Evolutionary conservation across 2,113 vertebrate species (phyloP), one percentile per base, ranked within the genome.

Genomic region (Brachyhypopomus occidentalis): DNA sequence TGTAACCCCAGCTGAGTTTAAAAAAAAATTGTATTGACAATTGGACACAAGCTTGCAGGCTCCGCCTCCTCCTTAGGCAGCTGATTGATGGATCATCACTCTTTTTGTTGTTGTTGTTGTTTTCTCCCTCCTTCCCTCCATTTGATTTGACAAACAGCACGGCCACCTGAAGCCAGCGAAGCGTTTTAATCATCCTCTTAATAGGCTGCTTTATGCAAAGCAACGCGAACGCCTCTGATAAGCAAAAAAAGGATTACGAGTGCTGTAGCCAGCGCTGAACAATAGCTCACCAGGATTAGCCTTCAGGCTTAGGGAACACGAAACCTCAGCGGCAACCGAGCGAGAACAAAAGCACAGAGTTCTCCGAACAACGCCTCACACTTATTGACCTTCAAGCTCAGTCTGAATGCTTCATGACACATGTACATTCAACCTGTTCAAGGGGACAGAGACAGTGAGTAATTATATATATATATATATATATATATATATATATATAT

Each of bases 101-200:
- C 62, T 83, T 78, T 41, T 76, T 74, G 59, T n/a, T 27, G 17
- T 5, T 19, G n/a, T 59, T 85, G 82, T 86, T 85, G 79, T 78
- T 82, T 34, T 38, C 58, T 22, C 64, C 38, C 71, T 79, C 82
- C 86, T 84, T 86, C 84, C 83, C 85, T 89, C 88, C 84, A 83
- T 91, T 92, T 92, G 90, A 92, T 91, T 92, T 94, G 92, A 94
- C 91, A 94, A 94, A 94, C 90, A 91, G 89, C 90, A 84, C 88
- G 87, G 90, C 85, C 90, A 92, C 91, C 92, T 89, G 86, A 92
- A 92, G 90, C 88, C n/a, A 85, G 89, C 86, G 85, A 91, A 89
- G 88, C 87, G 89, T 92, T 93, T 93, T 94, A 94, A 94, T 94
- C 92, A 93, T 92, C 91, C 88, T 87, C 90, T 90, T 94, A 93